Evolutionary conservation across 2,888 invertebrate genomes (phyloP).

Genomic region (Rambutsinella grinnellia): DNA sequence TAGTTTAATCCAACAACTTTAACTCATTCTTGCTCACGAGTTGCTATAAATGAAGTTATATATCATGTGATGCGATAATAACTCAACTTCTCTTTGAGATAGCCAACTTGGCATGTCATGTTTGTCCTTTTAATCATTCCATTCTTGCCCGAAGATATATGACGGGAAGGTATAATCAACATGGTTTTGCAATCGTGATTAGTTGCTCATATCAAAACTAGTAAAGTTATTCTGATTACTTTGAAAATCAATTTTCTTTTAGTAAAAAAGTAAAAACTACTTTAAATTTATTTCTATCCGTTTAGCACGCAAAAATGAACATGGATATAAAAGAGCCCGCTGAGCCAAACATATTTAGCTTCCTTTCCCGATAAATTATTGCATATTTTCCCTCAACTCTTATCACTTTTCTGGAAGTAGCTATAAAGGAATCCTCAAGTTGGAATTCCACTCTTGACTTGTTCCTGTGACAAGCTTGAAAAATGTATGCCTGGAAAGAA

Average conservation of each 20-base stretch:
- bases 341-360: too few relatives aligned
- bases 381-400: not conserved
- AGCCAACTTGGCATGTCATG: conserved; percentile 34
- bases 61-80: conserved; percentile 9
- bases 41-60: not conserved
- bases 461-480: not conserved
- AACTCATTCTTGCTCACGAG: not conserved
- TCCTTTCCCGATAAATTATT: too few relatives aligned
- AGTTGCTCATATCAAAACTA: too few relatives aligned
- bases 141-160: conserved; percentile 11
- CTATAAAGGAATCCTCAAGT: too few relatives aligned
- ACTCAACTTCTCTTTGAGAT: conserved; percentile 21
- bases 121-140: conserved; percentile 30
- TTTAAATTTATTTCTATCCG: too few relatives aligned
- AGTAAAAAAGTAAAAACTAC: too few relatives aligned
- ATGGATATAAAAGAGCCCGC: too few relatives aligned
- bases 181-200: too few relatives aligned
- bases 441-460: too few relatives aligned
- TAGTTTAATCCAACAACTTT: too few relatives aligned
- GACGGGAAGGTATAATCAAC: not conserved
- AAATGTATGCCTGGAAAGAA: not conserved
- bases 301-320: too few relatives aligned
- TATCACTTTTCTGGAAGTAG: not conserved
- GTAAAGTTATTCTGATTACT: not conserved
- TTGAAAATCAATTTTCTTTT: not conserved